phyloP scores from a whole-genome alignment of 2,797 vertebrate species.

The Crenuchus spilurus region DNA sequence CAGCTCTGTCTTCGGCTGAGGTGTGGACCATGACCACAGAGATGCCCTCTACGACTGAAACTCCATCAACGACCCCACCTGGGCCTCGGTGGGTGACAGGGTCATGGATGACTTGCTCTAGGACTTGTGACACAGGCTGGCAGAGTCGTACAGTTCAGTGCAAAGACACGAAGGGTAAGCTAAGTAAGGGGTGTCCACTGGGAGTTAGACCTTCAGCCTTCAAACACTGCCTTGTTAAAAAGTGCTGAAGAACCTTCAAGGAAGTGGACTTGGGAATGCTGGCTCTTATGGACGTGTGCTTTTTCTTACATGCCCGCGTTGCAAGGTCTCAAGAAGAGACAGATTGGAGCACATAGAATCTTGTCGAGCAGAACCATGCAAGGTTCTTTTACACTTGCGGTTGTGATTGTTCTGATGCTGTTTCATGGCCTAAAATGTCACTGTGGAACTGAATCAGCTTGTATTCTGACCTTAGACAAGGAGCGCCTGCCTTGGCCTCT shows the following conservation, averaged over 20 bases:
- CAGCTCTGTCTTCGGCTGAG: slow-evolving; percentile 30
- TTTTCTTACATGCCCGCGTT: slow-evolving; percentile 5
- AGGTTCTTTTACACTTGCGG: slow-evolving; percentile 3
- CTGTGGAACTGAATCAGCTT: slow-evolving; percentile 36
- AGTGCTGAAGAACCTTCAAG: slow-evolving; percentile 80
- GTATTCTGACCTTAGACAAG: slow-evolving; percentile 35
- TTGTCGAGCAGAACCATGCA: slow-evolving; percentile 22
- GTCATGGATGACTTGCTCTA: slow-evolving; percentile 91
- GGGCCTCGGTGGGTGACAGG: slow-evolving; percentile 90
- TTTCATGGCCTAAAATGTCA: slow-evolving; percentile 36
- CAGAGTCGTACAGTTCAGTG: slow-evolving; percentile 98
- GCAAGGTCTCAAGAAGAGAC: slow-evolving; percentile 22
- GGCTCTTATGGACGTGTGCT: slow-evolving; percentile 28
- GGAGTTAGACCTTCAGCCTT: slow-evolving; percentile 89
- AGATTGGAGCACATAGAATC: slow-evolving; percentile 18
- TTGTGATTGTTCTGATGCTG: slow-evolving; percentile 21
- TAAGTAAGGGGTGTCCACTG: slow-evolving; percentile 89
- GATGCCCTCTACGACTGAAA: slow-evolving; percentile 56
- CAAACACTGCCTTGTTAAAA: slow-evolving; percentile 92
- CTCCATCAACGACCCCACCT: slow-evolving; percentile 49
- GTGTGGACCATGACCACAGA: slow-evolving; percentile 53
- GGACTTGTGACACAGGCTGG: slow-evolving; percentile 96
- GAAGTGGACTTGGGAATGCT: neutral
- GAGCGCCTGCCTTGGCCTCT: slow-evolving; percentile 23
- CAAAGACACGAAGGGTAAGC: slow-evolving; percentile 86